A percentile compares a stretch with the other conserved stretches of the same genome.
phyloP scores from a whole-genome alignment of 2,888 invertebrate genomes.

The Abscondita cerata region DNA sequence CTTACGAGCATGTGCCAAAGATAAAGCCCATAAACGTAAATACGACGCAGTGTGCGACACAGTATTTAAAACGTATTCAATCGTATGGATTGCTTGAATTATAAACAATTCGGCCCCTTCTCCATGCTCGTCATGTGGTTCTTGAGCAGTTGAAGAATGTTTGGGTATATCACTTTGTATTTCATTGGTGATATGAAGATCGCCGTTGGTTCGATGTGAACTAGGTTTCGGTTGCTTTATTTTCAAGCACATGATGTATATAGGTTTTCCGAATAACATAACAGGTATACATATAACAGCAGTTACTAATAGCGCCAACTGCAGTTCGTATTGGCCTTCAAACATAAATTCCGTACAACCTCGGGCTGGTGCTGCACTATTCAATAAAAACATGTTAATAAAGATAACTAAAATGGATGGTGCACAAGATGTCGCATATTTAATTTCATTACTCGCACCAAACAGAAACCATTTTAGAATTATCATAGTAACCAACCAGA shows the following conservation, averaged over 20 bases:
- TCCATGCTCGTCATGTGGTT: slow-evolving; percentile 54
- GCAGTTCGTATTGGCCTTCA: slow-evolving; percentile 75
- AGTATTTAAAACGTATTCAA: slow-evolving; percentile 95
- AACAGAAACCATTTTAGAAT: slow-evolving; percentile 89
- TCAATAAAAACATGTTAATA: slow-evolving; percentile 98
- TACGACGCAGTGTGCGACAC: slow-evolving; percentile 98
- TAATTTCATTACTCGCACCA: slow-evolving; percentile 57
- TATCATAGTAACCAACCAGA: slow-evolving; percentile 91
- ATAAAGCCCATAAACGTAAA: slow-evolving; percentile 94
- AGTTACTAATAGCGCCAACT: slow-evolving; percentile 79
- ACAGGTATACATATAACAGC: slow-evolving; percentile 90
- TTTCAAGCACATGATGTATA: slow-evolving; percentile 70
- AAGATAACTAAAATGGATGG: slow-evolving; percentile 97
- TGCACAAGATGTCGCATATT: slow-evolving; percentile 69
- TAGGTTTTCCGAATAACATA: slow-evolving; percentile 93
- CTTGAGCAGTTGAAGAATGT: slow-evolving; percentile 55
- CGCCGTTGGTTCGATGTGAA: background rate
- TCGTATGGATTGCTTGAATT: slow-evolving; percentile 94
- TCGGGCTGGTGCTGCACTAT: slow-evolving; percentile 61
- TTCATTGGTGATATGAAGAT: background rate
- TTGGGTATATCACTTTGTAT: slow-evolving; percentile 32
- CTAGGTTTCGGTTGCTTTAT: background rate
- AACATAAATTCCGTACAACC: slow-evolving; percentile 72
- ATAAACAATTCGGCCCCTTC: slow-evolving; percentile 88
- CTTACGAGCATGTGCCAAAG: slow-evolving; percentile 93